Evolutionary conservation across 2,797 vertebrate species (phyloP), one percentile per base, ranked within the genome.

Genomic region (Liasis olivaceus): DNA sequence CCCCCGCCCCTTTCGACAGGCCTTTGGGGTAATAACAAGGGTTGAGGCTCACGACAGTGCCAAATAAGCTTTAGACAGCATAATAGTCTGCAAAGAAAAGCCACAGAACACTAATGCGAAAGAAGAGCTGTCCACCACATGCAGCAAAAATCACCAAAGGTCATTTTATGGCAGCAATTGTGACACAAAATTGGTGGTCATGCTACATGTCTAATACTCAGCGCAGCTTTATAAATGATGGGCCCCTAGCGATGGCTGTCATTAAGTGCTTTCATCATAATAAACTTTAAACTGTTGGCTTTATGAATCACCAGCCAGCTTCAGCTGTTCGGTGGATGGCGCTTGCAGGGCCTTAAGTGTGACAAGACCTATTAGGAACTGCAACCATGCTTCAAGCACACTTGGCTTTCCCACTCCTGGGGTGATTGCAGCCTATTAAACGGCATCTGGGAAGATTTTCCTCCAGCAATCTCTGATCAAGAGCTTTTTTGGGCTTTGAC

Each of bases 261-360:
- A 98, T 98, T 98, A 98, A 98, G 98, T 98, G 98, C 98, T 98
- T 98, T 98, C 98, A 98, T 98, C 98, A 98, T 98, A 98, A 98
- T 98, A 98, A 98, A 98, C 98, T 98, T 98, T 98, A 98, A 98
- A 98, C 98, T 98, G 98, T 98, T 98, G 98, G 98, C 98, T 98
- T 98, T 98, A 98, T 98, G 98, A 98, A 98, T 98, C 98, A 98
- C 98, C 97, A 97, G 98, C 97, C 97, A 98, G 98, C 97, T 98
- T 98, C 98, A 98, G 98, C 98, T 98, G 98, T 98, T 98, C 97
- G 96, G 97, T 97, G 98, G 98, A 98, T 97, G 98, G 98, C 97
- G 98, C 98, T 98, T 97, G 98, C 98, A 97, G 98, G 93, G 98
- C 98, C 98, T 98, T 98, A 98, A 98, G 98, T 98, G 98, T 98